Evolutionary conservation across 2,113 vertebrate species (phyloP), one percentile per base, ranked within the genome.

Genomic region (Podarcis raffonei): DNA sequence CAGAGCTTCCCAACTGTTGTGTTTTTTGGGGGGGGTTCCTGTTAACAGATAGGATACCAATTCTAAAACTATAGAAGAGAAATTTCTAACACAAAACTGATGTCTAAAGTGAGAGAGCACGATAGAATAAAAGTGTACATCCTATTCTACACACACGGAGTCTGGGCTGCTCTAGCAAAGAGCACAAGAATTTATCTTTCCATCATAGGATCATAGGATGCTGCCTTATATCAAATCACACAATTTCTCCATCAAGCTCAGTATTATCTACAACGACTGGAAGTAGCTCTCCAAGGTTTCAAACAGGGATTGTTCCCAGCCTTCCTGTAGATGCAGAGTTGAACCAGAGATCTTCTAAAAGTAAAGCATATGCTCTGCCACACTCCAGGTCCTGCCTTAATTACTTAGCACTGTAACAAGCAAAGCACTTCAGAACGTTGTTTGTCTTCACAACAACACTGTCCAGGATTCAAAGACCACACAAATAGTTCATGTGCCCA

Each of bases 1-100:
- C 90, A 90, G 48, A 23, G 35, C 62, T 87, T 62, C 32, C 35
- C 83, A 76, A 90, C 80, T 78, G n/a, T 23, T 48, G 11, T 37
- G 4, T 16, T 53, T 48, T 48, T 2, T 0, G 8, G 48, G 48
- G 48, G 48, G 2, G 48, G 48, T 11, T 53, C 48, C 9, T 48
- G 48, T 48, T 11, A 53, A 53, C 48, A 53, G 48, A 53, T 53
- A 53, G 48, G 48, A 48, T 48, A 35, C 0, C 42, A 32, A 66
- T 90, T 86, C 86, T 69, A 1, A 59, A 32, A 71, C 16, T 32
- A 48, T 72, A 93, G 1, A 0, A 68, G 68, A 77, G 71, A 22
- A 32, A 81, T 59, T n/a, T 72, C 37, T 39, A 62, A 12, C 20
- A 30, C 78, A 57, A 48, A 83, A 1, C 23, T 68, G 0, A 8